phyloP scores from a whole-genome alignment of 2,113 vertebrate species.

The Oncorhynchus gorbuscha region DNA sequence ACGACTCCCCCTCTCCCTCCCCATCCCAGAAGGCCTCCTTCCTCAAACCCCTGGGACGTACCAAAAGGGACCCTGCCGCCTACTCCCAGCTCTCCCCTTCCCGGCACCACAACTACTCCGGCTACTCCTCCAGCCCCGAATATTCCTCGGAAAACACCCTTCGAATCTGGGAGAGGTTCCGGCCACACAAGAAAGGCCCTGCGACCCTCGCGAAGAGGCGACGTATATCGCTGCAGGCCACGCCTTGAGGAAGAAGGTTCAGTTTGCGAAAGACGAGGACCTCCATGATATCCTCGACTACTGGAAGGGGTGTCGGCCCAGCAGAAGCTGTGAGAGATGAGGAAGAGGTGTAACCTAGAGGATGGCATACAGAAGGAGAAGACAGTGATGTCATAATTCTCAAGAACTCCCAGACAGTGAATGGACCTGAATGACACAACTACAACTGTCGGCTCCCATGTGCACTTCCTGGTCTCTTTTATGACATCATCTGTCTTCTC shows the following conservation, averaged over 20 bases:
- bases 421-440: slow-evolving; percentile 8
- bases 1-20: slow-evolving; percentile 73
- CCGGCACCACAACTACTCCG: slow-evolving; percentile 93
- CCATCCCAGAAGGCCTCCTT: slow-evolving; percentile 90
- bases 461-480: slow-evolving; percentile 21
- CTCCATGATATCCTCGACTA: slow-evolving; percentile 99
- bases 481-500: too few species aligned
- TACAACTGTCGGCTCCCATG: slow-evolving; percentile 6
- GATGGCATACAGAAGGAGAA: slow-evolving; percentile 3
- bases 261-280: slow-evolving; percentile 98
- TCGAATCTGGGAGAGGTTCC: slow-evolving; percentile 99
- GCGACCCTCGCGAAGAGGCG: slow-evolving; percentile 88
- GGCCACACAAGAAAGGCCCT: slow-evolving; percentile 96
- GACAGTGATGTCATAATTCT: slow-evolving; percentile 18
- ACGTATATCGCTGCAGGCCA: slow-evolving; percentile 95
- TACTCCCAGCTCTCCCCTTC: slow-evolving; percentile 96
- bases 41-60: slow-evolving; percentile 92
- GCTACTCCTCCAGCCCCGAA: slow-evolving; percentile 97
- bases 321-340: slow-evolving; percentile 90
- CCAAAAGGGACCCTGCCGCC: slow-evolving; percentile 89
- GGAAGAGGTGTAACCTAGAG: neutral
- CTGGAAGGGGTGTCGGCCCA: slow-evolving; percentile 99
- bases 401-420: slow-evolving; percentile 31
- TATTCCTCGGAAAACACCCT: slow-evolving; percentile 98
- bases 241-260: slow-evolving; percentile 96